A percentile compares a stretch with the other conserved stretches of the same genome.
These are phyloP conservation scores for Furcula furcula DNA, from an alignment of 2,888 invertebrate species.

Conservation along the genomic window DNA sequence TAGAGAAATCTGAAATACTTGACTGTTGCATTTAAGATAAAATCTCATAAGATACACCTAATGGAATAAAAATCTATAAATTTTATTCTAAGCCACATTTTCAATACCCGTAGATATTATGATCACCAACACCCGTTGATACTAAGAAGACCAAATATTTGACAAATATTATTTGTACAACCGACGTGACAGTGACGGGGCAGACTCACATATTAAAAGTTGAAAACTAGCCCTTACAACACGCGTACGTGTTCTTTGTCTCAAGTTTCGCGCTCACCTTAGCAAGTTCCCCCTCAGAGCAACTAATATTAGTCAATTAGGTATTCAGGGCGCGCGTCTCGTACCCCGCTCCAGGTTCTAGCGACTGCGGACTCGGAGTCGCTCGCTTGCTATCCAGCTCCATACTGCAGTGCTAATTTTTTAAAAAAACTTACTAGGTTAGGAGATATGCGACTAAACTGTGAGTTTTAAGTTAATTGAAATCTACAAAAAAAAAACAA, in stretches of 20 bases:
- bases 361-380: constrained; percentile 43
- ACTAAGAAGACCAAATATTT: too few species aligned
- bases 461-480: background rate
- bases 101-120: too few species aligned
- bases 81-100: too few species aligned
- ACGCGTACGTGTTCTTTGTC: constrained; percentile 75
- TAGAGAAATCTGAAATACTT: too few species aligned
- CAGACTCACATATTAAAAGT: constrained; percentile 58
- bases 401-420: constrained; percentile 42
- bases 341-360: constrained; percentile 57
- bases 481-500: background rate
- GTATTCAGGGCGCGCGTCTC: constrained; percentile 74
- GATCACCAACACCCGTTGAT: too few species aligned
- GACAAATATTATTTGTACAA: too few species aligned
- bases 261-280: constrained; percentile 72
- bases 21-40: too few species aligned
- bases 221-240: constrained; percentile 66
- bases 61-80: too few species aligned
- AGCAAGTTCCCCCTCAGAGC: constrained; percentile 67
- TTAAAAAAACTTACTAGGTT: constrained; percentile 25
- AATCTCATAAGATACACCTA: too few species aligned
- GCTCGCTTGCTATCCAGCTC: constrained; percentile 38
- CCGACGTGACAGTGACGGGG: constrained; percentile 11
- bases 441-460: constrained; percentile 9
- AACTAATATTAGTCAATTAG: constrained; percentile 80